A percentile compares a stretch with the other conserved stretches of the same genome.
These are phyloP conservation scores for Cynoglossus semilaevis DNA, from an alignment of 2,113 vertebrate species.

Conservation along the genomic window DNA sequence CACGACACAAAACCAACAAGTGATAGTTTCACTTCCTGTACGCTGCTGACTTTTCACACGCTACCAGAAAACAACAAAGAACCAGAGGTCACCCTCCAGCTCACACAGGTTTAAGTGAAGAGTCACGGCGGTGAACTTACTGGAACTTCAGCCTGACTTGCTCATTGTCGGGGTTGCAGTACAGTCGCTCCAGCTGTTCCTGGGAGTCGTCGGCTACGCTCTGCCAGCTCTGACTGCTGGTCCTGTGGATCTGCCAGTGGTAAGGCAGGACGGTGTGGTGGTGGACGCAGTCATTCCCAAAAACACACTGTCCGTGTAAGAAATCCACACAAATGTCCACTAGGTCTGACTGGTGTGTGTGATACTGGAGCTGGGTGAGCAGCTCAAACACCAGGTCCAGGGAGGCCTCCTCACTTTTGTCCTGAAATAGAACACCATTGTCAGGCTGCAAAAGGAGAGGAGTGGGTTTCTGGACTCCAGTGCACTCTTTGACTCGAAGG, in stretches of 20 bases:
- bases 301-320: conserved; percentile 89
- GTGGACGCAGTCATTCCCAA: conserved; percentile 89
- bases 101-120: conserved; percentile 7
- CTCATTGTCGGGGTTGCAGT: conserved; percentile 98
- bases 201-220: conserved; percentile 93
- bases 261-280: conserved; percentile 96
- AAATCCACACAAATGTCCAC: conserved; percentile 95
- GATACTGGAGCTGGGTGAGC: conserved; percentile 96
- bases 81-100: too few relatives aligned
- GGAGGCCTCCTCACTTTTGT: conserved; percentile 96
- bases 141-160: conserved; percentile 89
- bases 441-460: conserved; percentile 57
- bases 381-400: conserved; percentile 96
- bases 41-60: conserved; percentile 26
- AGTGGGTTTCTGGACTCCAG: conserved; percentile 46
- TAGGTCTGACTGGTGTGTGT: conserved; percentile 90
- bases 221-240: conserved; percentile 85
- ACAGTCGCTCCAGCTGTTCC: conserved; percentile 97
- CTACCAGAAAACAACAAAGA: too few relatives aligned
- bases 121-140: conserved; percentile 78
- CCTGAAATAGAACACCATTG: conserved; percentile 88
- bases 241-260: conserved; percentile 94
- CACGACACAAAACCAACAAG: background rate
- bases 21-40: conserved; percentile 36
- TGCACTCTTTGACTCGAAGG: conserved; percentile 75